These are phyloP conservation scores for Garra rufa DNA, from an alignment of 2,113 vertebrate genomes.

Conservation along the genomic window DNA sequence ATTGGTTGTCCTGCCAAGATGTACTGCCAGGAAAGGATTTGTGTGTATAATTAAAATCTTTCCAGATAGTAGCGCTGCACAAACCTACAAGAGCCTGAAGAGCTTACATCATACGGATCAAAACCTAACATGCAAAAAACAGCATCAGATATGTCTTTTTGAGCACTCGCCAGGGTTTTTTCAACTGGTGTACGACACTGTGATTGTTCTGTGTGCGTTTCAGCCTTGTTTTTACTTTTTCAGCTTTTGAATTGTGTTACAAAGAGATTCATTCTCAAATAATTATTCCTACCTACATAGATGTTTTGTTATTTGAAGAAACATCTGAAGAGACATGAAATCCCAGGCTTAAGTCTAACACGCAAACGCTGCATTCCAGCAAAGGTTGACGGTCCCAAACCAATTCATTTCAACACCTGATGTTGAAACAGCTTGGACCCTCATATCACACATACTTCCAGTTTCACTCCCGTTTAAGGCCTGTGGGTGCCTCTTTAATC, in stretches of 20 bases:
- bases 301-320: slow-evolving; percentile 40
- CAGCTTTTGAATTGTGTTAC: slow-evolving; percentile 21
- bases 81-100: slow-evolving; percentile 9
- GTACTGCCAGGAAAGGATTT: slow-evolving; percentile 22
- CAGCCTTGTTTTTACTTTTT: slow-evolving; percentile 27
- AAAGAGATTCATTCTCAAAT: slow-evolving; percentile 27
- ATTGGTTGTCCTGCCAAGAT: not conserved
- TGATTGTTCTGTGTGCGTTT: slow-evolving; percentile 35
- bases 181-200: slow-evolving; percentile 3
- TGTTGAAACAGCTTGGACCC: not conserved
- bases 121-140: slow-evolving; percentile 44
- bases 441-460: slow-evolving; percentile 3
- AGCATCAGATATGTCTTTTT: slow-evolving; percentile 44
- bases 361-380: slow-evolving; percentile 14
- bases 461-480: not conserved
- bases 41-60: slow-evolving; percentile 22
- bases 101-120: slow-evolving; percentile 21
- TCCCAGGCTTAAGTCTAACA: slow-evolving; percentile 4
- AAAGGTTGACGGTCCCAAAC: not conserved
- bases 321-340: slow-evolving; percentile 36
- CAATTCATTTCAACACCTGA: slow-evolving; percentile 7
- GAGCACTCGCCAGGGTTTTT: not conserved
- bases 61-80: not conserved
- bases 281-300: slow-evolving; percentile 14
- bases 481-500: slow-evolving; percentile 18